Conservation (phyloP, 2,888 invertebrate species). For the Hypercompe scribonia region DNA sequence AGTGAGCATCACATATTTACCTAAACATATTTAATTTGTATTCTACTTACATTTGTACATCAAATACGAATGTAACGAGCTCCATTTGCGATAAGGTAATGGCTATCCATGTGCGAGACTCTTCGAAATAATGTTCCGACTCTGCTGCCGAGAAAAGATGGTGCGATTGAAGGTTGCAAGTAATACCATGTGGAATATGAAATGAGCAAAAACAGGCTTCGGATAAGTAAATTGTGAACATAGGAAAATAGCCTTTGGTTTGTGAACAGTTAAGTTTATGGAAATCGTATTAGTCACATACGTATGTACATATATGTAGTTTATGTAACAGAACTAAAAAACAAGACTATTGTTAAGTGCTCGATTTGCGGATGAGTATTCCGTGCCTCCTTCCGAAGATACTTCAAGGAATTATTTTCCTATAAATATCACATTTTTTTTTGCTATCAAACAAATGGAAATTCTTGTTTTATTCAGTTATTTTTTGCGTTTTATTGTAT, state of each 20-base stretch:
- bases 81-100: conserved; percentile 45
- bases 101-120: conserved; percentile 29
- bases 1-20: neutral
- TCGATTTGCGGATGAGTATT: too few species aligned
- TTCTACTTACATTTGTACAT: conserved; percentile 17
- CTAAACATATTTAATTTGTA: conserved; percentile 12
- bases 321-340: too few species aligned
- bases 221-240: neutral
- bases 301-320: too few species aligned
- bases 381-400: too few species aligned
- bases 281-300: too few species aligned
- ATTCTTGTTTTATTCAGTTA: too few species aligned
- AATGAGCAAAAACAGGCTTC: conserved; percentile 7
- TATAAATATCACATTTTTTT: too few species aligned
- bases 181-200: conserved; percentile 17
- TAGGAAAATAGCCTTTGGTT: neutral
- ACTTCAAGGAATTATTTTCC: too few species aligned
- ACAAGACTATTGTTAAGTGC: too few species aligned
- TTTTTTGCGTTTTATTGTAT: too few species aligned
- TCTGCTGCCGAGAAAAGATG: conserved; percentile 16
- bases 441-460: too few species aligned
- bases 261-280: neutral
- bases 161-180: conserved; percentile 37
- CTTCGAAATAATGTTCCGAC: conserved; percentile 27
- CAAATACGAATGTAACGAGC: conserved; percentile 18